Base-by-base conservation (phyloP, 2,888 invertebrate genomes). In the Noctua janthina region DNA sequence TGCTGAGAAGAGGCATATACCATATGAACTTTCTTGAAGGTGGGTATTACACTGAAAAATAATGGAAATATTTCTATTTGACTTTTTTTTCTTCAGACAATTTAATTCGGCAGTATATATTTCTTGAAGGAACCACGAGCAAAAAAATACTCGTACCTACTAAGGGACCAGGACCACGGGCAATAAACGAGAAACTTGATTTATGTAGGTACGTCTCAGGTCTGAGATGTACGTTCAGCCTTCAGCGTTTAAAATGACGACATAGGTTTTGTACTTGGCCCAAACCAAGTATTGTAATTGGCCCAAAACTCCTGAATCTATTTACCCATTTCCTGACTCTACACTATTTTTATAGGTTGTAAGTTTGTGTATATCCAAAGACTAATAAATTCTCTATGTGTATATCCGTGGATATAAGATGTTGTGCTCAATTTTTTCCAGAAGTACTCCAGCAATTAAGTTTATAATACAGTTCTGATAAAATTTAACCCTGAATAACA, bases 1-100 rank as follows among this genome's bases (percentile, higher is more conserved):
- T 71, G 39, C 71, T 71, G 56, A 56, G 71, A 71, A 56, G 71
- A 71, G 71, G 54, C n/a, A 56, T 71, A 39, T 56, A 70, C 69
- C 69, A 70, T 69, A 69, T 51, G 69, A 69, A 69, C 49, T 43
- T 43, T 43, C 43, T 43, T 43, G 43, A 43, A 43, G 43, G 43
- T 43, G 43, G 43, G 43, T n/a, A n/a, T n/a, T n/a, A n/a, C n/a
- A 43, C 43, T 43, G 43, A 43, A 43, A 43, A 51, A 69, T 69
- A 69, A 69, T 17, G 29, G 13, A 69, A 49, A 69, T 69, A 49
- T 20, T 69, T 56, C 20, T 69, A 49, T 69, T 51, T 13, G 29
- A 49, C 49, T 69, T 51, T 51, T 69, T 69, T 69, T 23, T 69
- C 69, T 43, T 43, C 43, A 43, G 43, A 69, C 49, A 69, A 15